Evolutionary conservation across 2,888 invertebrate species (phyloP), one percentile per base, ranked within the genome.

Genomic region (Fragum sueziense): DNA sequence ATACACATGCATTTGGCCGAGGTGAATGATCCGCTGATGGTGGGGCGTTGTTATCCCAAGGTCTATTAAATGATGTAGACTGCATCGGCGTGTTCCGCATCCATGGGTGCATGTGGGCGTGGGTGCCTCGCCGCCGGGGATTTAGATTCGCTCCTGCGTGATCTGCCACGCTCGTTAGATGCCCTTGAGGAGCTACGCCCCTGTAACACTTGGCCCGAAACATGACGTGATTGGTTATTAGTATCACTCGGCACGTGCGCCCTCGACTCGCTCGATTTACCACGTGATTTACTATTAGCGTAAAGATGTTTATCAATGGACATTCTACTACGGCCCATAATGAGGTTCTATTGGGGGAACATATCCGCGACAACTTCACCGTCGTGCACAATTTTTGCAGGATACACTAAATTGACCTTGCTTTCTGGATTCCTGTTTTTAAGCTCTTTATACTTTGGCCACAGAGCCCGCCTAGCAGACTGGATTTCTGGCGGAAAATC

Each of bases 261-360:
- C 14, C n/a, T 57, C 4, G 14, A 25, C 20, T 27, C n/a, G 7
- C 25, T 57, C 25, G 11, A 20, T 6, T 11, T 14, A 57, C 57
- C 2, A 25, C n/a, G 25, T 25, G 25, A 25, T 22, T 22, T 57
- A 11, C n/a, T 27, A 27, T 57, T 57, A 57, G 2, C 27, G 57
- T 57, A 25, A 11, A 2, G 57, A 25, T 11, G n/a, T 11, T 27
- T 27, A 3, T 27, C 25, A 57, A 22, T 27, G 57, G 14, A 20
- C 57, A 57, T 1, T 7, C 25, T 27, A 22, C 27, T 57, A 22
- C 25, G 25, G 27, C n/a, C 41, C n/a, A 74, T 22, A 57, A 69
- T 27, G 37, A 33, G 47, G 68, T 69, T 37, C 69, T 61, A 74
- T 22, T 74, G 22, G 25, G 74, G 69, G 59, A 74, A 74, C 29